These are phyloP conservation scores for Tenthredo livida DNA, from an alignment of 2,888 invertebrate genomes.

Conservation along the genomic window DNA sequence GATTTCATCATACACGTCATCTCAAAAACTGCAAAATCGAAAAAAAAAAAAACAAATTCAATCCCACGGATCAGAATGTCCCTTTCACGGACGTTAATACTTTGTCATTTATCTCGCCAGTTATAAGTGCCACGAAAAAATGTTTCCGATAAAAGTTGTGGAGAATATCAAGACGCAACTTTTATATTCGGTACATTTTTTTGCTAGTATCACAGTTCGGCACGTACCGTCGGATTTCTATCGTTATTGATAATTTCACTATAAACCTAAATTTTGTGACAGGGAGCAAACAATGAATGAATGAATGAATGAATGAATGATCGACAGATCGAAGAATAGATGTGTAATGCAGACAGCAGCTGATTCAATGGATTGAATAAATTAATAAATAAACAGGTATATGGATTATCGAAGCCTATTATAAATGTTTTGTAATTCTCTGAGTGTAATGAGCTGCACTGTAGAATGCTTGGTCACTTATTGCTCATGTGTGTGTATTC, in stretches of 20 bases:
- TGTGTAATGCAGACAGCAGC: neutral
- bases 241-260: neutral
- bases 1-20: neutral
- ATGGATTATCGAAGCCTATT: neutral
- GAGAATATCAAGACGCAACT: neutral
- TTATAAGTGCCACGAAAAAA: neutral
- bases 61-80: neutral
- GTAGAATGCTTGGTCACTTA: neutral
- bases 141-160: neutral
- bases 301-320: neutral
- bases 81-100: neutral
- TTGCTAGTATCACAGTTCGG: neutral
- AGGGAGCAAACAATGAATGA: neutral
- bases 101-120: neutral
- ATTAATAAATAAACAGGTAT: conserved; percentile 20
- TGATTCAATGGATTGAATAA: conserved; percentile 20
- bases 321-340: neutral
- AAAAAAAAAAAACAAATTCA: neutral
- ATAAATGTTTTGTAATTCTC: neutral
- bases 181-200: neutral
- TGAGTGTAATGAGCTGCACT: neutral
- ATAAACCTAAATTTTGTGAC: neutral
- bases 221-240: neutral
- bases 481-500: neutral
- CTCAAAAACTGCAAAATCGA: neutral